Conservation (phyloP, 1,140 invertebrate species). For the Calliphora vicina region DNA sequence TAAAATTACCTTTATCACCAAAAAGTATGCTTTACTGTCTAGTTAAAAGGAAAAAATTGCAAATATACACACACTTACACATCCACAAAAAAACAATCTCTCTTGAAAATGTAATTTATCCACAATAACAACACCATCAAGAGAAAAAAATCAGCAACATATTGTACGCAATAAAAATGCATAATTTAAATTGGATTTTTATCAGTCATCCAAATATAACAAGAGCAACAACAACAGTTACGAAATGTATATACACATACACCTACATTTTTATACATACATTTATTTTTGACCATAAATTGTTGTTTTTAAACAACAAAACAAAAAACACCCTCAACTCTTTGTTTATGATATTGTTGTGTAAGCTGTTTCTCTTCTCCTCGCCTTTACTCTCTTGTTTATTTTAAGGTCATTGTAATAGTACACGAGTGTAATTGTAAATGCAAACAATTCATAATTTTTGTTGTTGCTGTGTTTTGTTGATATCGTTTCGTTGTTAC, state of each 20-base stretch:
- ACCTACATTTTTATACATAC: neutral
- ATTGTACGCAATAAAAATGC: constrained; percentile 1
- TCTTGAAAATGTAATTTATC: neutral
- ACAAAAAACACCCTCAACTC: neutral
- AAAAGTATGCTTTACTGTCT: neutral
- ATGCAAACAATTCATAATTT: neutral
- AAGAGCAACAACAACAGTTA: neutral
- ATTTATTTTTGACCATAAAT: neutral
- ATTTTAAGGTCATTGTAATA: neutral
- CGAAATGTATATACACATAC: neutral
- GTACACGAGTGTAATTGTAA: neutral
- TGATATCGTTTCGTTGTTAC: neutral
- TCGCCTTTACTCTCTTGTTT: neutral
- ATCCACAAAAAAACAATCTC: neutral
- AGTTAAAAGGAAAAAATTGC: neutral
- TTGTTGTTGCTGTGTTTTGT: neutral
- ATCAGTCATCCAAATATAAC: neutral
- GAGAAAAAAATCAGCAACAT: too few relatives aligned
- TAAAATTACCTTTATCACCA: neutral
- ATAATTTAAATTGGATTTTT: constrained; percentile 14
- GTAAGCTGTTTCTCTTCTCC: too few relatives aligned
- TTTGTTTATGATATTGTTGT: neutral
- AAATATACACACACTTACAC: neutral
- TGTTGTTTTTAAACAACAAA: neutral
- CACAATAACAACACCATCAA: neutral